Base-by-base conservation (phyloP, 23 tunicate genomes). In the Phallusia fumigata region DNA sequence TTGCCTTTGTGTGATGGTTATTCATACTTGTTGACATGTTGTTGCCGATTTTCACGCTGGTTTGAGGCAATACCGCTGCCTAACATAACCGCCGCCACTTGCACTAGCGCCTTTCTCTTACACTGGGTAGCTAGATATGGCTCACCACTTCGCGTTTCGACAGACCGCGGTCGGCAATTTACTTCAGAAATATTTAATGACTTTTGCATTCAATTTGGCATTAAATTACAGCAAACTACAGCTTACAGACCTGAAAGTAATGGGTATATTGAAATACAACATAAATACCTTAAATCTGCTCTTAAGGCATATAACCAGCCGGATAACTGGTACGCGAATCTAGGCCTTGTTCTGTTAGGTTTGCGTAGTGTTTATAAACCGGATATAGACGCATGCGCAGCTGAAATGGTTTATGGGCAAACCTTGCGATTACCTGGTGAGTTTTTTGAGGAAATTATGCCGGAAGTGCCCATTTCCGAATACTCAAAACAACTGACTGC, bases 351-450 rank as follows among this genome's bases (percentile, higher is more conserved):
- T n/a, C n/a, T n/a, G n/a, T n/a, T n/a, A n/a, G 82, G 82, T 44
- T 79, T 79, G 65, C 73, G 82, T 19, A 21, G 32, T 79, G 19
- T 45, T 18, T 72, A 51, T 79, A 79, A 79, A 24, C 82, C 65
- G 8, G 65, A 79, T 24, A 45, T 45, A 18, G 82, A 79, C 31
- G 19, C 50, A 30, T 21, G 24, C 30, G 24, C 82, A 18, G 65
- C 47, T 35, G 49, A 35, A 33, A n/a, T n/a, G n/a, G n/a, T n/a
- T n/a, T n/a, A n/a, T n/a, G n/a, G n/a, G n/a, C n/a, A n/a, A n/a
- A n/a, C 87, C 3, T 12, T 84, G 16, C 87, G 87, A 18, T 74
- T 84, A 8, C 81, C 87, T 32, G 74, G 80, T 18, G 40, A 84
- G 44, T 84, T 47, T 34, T 84, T 84, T 73, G 19, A 35, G 8